A percentile compares a stretch with the other conserved stretches of the same genome.
Evolutionary conservation across 2,888 invertebrate genomes (phyloP).

Genomic region (Linyphia triangularis): DNA sequence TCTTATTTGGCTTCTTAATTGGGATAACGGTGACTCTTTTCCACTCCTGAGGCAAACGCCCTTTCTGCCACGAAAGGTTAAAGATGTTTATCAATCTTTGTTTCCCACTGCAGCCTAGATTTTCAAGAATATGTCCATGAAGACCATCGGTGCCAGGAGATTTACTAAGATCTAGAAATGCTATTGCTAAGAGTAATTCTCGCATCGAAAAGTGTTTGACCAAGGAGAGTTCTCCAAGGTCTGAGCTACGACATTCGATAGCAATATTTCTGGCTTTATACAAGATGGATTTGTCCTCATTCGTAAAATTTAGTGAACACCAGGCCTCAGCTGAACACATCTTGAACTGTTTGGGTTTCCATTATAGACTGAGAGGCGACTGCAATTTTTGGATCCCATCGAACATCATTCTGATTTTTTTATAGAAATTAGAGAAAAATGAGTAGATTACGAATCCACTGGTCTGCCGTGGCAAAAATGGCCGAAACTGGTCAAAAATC

Average conservation of each 20-base stretch:
- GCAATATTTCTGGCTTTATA: background rate
- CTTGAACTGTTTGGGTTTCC: no score
- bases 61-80: background rate
- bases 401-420: no score
- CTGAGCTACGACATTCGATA: background rate
- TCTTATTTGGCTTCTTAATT: constrained; percentile 1
- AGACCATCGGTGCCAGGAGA: background rate
- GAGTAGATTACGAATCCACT: no score
- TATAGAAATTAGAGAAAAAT: no score
- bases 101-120: background rate
- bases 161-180: constrained; percentile 10
- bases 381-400: no score
- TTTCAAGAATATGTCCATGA: background rate
- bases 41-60: no score
- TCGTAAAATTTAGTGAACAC: background rate
- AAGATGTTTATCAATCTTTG: no score
- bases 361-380: no score
- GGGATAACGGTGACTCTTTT: no score
- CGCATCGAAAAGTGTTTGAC: background rate
- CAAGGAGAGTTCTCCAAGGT: constrained; percentile 7
- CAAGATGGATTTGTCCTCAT: background rate
- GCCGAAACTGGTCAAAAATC: background rate
- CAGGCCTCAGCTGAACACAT: no score
- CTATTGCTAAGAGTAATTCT: background rate
- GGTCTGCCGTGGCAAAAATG: no score